Evolutionary conservation across 92 coral and sea anemone species (phyloP).

Genomic region (Galaxea fascicularis): DNA sequence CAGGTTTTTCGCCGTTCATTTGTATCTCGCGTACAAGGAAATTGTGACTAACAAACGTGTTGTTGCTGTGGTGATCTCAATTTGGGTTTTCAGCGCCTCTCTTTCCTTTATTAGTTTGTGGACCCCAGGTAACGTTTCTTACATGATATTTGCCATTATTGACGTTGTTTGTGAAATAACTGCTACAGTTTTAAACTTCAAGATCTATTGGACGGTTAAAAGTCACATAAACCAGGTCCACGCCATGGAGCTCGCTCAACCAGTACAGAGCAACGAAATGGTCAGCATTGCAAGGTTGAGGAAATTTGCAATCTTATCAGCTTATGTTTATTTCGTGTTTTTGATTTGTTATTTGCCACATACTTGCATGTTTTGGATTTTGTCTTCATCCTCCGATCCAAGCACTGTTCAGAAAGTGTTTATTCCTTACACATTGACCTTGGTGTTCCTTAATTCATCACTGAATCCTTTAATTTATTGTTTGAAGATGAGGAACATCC

Average conservation of each 20-base stretch:
- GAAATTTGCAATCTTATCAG: background rate
- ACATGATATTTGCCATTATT: background rate
- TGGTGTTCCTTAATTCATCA: background rate
- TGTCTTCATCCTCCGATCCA: background rate
- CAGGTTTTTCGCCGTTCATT: background rate
- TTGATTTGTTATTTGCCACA: background rate
- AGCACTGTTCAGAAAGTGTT: background rate
- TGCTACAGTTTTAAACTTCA: background rate
- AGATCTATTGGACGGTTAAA: background rate
- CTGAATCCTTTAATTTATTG: background rate
- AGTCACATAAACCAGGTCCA: background rate
- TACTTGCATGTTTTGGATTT: background rate
- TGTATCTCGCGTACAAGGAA: background rate
- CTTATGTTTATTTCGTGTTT: background rate
- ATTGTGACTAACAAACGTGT: conserved; percentile 5
- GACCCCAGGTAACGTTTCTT: background rate
- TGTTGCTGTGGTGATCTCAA: background rate
- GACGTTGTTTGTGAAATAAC: background rate
- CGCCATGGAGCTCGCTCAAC: background rate
- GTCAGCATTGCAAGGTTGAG: background rate
- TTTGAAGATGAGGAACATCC: background rate
- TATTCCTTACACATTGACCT: too few relatives aligned
- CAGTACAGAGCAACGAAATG: background rate
- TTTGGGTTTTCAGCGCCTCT: background rate
- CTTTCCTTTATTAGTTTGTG: background rate